Evolutionary conservation across 1,140 invertebrate genomes (phyloP), one percentile per base, ranked within the genome.

Genomic region (Lasioglossum albipes): DNA sequence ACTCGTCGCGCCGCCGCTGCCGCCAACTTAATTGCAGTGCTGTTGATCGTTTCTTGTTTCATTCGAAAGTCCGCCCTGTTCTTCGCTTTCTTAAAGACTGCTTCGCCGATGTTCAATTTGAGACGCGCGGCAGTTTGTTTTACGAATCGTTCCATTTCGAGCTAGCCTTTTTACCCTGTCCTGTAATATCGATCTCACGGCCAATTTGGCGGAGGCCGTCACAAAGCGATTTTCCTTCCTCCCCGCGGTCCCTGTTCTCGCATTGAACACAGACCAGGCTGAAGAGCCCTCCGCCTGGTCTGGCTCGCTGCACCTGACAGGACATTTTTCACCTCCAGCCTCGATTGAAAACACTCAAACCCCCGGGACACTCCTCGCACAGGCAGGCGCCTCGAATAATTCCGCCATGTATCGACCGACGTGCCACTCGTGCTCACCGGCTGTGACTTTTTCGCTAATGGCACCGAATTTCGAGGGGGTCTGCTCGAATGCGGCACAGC

Each of bases 241-340:
- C 61, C 41, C 20, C 52, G 20, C 13, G 27, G 22, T n/a, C 12
- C 22, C 54, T 41, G n/a, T 52, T 80, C 36, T 18, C 52, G 18
- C 52, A 16, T 71, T 27, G 7, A 65, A 41, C 69, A 31, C 68
- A 10, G 20, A 12, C 41, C 9, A 6, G 22, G 12, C 59, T 27
- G 22, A 41, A 71, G 59, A 59, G 65, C 76, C 61, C 69, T 73
- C 69, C 45, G 16, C 18, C 7, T 22, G 45, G 49, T 45, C 61
- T 7, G 61, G 16, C 69, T 79, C 69, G 65, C n/a, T 80, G 79
- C 79, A 80, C 79, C 65, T 75, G 79, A 80, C 79, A 75, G 79
- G 52, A 80, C 79, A 80, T 80, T 80, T 80, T 75, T 80, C 79
- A 75, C 31, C 18, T 54, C 31, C 59, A 42, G 16, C 31, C 49